A percentile compares a stretch with the other conserved stretches of the same genome.
These are phyloP conservation scores for Leucania comma DNA, from an alignment of 2,888 invertebrate species.

Conservation along the genomic window DNA sequence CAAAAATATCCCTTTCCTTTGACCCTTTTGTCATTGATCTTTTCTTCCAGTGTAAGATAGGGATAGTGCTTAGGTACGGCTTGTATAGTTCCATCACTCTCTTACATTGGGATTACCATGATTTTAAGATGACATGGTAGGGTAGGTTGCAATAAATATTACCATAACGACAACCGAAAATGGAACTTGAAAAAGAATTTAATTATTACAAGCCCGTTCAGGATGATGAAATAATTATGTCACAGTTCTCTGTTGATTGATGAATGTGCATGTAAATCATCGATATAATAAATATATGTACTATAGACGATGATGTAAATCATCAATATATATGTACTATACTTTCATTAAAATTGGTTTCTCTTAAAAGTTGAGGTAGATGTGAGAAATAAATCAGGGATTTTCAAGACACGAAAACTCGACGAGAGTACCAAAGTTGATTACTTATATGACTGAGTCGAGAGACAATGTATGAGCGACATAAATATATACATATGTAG, in stretches of 20 bases:
- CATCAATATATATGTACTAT: too few relatives aligned
- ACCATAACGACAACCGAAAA: not conserved
- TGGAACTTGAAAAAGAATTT: not conserved
- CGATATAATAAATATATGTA: too few relatives aligned
- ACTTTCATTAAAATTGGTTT: constrained; percentile 3
- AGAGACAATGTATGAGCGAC: constrained; percentile 2
- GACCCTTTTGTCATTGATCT: too few relatives aligned
- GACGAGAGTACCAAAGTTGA: not conserved
- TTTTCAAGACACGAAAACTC: constrained; percentile 5
- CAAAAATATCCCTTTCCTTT: too few relatives aligned
- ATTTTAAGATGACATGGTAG: too few relatives aligned
- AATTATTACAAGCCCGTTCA: not conserved
- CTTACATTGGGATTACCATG: too few relatives aligned
- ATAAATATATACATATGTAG: constrained; percentile 1
- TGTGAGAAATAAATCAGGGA: not conserved
- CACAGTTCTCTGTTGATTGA: constrained; percentile 1
- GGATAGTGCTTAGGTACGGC: too few relatives aligned
- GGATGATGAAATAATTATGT: not conserved
- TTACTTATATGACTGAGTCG: constrained; percentile 1
- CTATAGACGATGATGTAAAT: too few relatives aligned
- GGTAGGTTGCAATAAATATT: too few relatives aligned
- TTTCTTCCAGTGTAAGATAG: too few relatives aligned
- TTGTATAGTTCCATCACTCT: too few relatives aligned
- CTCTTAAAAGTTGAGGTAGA: not conserved
- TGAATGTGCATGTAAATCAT: constrained; percentile 7